Evolutionary conservation across 2,888 invertebrate species (phyloP).

Genomic region (Fragum whitleyi): DNA sequence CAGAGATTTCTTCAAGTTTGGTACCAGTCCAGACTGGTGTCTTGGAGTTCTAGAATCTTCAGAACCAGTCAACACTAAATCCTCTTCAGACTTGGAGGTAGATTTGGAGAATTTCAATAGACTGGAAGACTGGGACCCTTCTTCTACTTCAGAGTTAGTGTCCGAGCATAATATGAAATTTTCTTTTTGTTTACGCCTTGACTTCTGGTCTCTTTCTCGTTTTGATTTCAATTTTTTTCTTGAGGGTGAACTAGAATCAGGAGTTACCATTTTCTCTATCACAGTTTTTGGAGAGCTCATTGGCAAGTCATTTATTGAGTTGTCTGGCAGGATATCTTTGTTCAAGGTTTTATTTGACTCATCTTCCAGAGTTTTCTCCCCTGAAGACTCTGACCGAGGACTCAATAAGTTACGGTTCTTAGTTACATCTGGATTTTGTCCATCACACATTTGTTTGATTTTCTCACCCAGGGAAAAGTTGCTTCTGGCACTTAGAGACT

Average conservation of each 20-base stretch:
- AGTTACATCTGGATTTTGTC: slow-evolving; percentile 23
- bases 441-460: slow-evolving; percentile 63
- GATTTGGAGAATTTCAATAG: background rate
- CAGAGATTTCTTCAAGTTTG: slow-evolving; percentile 52
- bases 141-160: slow-evolving; percentile 64
- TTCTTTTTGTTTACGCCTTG: slow-evolving; percentile 68
- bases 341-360: slow-evolving; percentile 28
- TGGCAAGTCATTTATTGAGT: background rate
- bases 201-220: slow-evolving; percentile 67
- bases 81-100: slow-evolving; percentile 56
- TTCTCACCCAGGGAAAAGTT: slow-evolving; percentile 71
- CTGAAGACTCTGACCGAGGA: slow-evolving; percentile 32
- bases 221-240: slow-evolving; percentile 70
- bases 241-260: slow-evolving; percentile 49
- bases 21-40: background rate
- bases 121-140: slow-evolving; percentile 20
- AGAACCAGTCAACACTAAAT: slow-evolving; percentile 62
- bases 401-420: background rate
- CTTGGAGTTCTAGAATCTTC: slow-evolving; percentile 53
- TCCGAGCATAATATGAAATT: slow-evolving; percentile 69
- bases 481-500: slow-evolving; percentile 68
- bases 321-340: background rate
- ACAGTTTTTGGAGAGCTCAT: slow-evolving; percentile 60
- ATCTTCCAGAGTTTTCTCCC: slow-evolving; percentile 56
- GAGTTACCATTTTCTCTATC: slow-evolving; percentile 53